phyloP scores from a whole-genome alignment of 2,888 invertebrate genomes.

The Furcula furcula region DNA sequence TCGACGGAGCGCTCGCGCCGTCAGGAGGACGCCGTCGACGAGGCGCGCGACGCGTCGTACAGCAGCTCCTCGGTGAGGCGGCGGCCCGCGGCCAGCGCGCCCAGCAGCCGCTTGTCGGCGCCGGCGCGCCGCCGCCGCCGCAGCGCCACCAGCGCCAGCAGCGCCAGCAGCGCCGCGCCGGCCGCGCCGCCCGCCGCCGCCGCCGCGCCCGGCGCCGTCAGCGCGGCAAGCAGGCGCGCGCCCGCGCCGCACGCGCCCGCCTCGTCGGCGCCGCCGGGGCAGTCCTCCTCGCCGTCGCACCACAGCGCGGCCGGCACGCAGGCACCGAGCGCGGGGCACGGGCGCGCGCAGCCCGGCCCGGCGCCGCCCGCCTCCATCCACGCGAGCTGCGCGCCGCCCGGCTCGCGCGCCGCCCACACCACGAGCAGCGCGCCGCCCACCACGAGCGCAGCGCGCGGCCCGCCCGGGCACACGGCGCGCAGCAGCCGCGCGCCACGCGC shows the following conservation, averaged over 20 bases:
- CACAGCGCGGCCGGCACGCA: conserved; percentile 88
- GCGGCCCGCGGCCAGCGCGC: conserved; percentile 81
- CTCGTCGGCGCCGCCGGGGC: conserved; percentile 68
- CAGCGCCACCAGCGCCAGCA: conserved; percentile 75
- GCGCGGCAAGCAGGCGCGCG: conserved; percentile 68
- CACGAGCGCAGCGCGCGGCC: conserved; percentile 85
- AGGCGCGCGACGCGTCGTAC: conserved; percentile 82
- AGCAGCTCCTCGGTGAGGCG: conserved; percentile 87
- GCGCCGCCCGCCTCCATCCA: conserved; percentile 82
- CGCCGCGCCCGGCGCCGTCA: conserved; percentile 85
- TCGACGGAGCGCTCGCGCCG: conserved; percentile 95
- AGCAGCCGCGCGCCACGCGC: conserved; percentile 84
- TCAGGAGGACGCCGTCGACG: conserved; percentile 88
- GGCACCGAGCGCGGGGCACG: conserved; percentile 88
- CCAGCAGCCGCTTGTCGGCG: conserved; percentile 83
- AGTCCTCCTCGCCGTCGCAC: conserved; percentile 84
- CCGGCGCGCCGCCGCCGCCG: conserved; percentile 75
- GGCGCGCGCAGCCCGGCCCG: conserved; percentile 45
- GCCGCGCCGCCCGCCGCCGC: conserved; percentile 71
- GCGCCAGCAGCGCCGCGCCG: conserved; percentile 73
- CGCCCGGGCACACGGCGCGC: conserved; percentile 88
- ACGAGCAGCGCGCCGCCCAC: conserved; percentile 90
- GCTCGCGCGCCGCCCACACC: conserved; percentile 91
- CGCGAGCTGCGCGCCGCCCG: conserved; percentile 89
- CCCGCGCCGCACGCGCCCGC: conserved; percentile 84